Conservation (phyloP, 2,113 vertebrate genomes). For the Eurypyga helias region DNA sequence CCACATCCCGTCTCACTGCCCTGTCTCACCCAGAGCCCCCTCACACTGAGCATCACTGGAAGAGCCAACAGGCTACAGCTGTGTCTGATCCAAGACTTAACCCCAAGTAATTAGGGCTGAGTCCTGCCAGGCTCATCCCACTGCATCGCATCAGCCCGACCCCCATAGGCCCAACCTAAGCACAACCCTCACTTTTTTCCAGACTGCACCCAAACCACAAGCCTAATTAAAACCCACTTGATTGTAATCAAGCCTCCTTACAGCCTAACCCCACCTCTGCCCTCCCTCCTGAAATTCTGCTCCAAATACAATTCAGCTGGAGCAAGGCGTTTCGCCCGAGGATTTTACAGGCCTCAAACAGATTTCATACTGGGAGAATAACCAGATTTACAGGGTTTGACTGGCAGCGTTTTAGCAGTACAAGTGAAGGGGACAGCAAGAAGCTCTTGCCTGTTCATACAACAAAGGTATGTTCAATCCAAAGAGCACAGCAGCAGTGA, state of each 20-base stretch:
- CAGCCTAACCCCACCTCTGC: not conserved
- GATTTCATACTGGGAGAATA: rapidly evolving
- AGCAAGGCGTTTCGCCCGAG: not conserved
- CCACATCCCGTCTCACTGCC: rapidly evolving
- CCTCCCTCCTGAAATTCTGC: not conserved
- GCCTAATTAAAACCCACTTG: not conserved
- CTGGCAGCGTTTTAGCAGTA: not conserved
- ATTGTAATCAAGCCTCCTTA: rapidly evolving
- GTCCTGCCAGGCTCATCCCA: rapidly evolving
- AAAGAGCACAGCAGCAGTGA: rapidly evolving
- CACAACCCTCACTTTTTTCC: rapidly evolving
- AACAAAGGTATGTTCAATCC: not conserved
- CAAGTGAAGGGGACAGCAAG: rapidly evolving
- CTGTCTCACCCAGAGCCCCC: not conserved
- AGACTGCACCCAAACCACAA: not conserved
- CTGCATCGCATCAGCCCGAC: rapidly evolving
- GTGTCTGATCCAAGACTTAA: rapidly evolving
- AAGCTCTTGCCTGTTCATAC: not conserved
- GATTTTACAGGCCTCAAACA: not conserved
- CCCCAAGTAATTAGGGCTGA: rapidly evolving
- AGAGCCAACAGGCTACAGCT: rapidly evolving
- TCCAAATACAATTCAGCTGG: not conserved
- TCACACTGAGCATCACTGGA: rapidly evolving
- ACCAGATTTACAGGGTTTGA: rapidly evolving
- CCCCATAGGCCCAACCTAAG: rapidly evolving